Percentiles rank a stretch among this genome's conserved stretches.
Conservation (phyloP, 2,113 vertebrate genomes). For the Tragelaphus buxtoni region DNA sequence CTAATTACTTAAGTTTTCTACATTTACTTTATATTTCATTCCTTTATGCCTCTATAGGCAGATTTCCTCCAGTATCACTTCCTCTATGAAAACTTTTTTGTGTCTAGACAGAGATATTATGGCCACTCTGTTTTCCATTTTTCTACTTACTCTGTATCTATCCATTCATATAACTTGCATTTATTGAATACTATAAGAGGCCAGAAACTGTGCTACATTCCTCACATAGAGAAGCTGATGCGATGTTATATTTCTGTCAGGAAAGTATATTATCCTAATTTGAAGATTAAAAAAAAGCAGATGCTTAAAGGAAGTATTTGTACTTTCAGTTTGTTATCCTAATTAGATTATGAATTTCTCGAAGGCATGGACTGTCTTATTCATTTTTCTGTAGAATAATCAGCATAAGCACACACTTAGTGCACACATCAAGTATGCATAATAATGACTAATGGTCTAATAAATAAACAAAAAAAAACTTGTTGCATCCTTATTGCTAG, state of each 20-base stretch:
- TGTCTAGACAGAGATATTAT: not conserved
- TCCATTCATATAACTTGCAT: not conserved
- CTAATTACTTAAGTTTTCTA: constrained; percentile 1
- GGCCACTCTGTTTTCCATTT: not conserved
- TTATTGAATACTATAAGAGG: not conserved
- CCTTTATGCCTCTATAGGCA: not conserved
- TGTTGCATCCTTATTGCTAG: not conserved
- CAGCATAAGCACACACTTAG: not conserved
- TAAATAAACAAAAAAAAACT: not conserved
- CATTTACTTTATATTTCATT: not conserved
- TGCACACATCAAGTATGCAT: not conserved
- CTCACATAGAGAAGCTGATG: not conserved
- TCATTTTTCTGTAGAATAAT: not conserved
- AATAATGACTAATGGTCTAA: not conserved
- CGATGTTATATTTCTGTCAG: not conserved
- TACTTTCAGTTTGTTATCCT: not conserved
- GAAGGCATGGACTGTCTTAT: not conserved
- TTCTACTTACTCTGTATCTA: not conserved
- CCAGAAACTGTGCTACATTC: not conserved
- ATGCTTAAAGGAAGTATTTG: not conserved
- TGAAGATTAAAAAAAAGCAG: not conserved
- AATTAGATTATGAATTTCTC: constrained; percentile 5
- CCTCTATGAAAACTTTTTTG: not conserved
- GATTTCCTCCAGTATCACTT: not conserved
- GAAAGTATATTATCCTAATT: constrained; percentile 5